Evolutionary conservation across 2,797 vertebrate genomes (phyloP).

Genomic region (Acanthis flammea): DNA sequence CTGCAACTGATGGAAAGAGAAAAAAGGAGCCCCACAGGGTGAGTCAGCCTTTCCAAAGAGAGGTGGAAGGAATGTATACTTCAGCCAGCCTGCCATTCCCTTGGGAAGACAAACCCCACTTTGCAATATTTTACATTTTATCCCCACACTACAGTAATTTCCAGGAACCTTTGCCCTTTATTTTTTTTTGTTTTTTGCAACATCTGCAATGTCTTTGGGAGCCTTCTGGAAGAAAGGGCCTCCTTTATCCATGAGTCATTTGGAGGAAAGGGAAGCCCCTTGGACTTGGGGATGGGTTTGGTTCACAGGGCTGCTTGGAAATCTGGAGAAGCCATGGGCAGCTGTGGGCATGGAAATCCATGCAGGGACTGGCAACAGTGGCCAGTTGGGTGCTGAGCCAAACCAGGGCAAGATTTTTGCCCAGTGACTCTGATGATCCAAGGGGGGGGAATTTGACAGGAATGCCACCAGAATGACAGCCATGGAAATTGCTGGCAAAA

Average conservation of each 20-base stretch:
- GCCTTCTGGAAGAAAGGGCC: background rate
- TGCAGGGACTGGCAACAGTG: background rate
- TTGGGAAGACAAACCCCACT: background rate
- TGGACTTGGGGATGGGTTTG: background rate
- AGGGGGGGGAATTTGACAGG: background rate
- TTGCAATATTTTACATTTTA: background rate
- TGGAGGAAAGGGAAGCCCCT: slow-evolving; percentile 3
- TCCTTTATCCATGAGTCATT: background rate
- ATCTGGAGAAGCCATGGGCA: background rate
- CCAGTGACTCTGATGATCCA: background rate
- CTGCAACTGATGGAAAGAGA: background rate
- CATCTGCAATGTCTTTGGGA: background rate
- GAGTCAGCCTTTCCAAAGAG: background rate
- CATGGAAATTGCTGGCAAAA: background rate
- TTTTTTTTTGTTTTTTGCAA: background rate
- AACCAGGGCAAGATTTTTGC: background rate
- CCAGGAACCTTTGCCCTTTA: background rate
- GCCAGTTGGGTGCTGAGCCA: background rate
- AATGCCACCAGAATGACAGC: background rate
- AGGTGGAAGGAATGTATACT: background rate
- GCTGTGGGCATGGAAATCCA: background rate
- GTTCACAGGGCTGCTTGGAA: background rate
- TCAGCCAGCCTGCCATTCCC: background rate
- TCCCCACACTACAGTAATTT: background rate
- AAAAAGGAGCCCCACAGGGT: background rate